phyloP scores from a whole-genome alignment of 2,888 invertebrate species.

The Oxytorus armatus region DNA sequence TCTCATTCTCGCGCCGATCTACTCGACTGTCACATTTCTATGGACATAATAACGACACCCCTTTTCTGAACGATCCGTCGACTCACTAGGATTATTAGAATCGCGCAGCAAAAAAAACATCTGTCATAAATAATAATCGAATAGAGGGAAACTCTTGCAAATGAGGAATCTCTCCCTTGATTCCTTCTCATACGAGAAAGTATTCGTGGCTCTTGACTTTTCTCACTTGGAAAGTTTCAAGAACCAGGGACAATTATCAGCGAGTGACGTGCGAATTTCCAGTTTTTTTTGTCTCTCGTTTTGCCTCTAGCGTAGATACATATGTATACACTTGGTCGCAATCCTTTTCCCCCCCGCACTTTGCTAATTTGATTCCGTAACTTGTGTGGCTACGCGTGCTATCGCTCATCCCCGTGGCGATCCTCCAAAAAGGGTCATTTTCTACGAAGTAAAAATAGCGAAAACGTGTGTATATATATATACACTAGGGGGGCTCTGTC shows the following conservation, averaged over 20 bases:
- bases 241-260: too few relatives aligned
- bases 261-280: too few relatives aligned
- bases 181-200: too few relatives aligned
- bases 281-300: too few relatives aligned
- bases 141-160: too few relatives aligned
- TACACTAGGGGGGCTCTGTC: too few relatives aligned
- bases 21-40: neutral
- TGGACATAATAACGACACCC: neutral
- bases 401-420: conserved; percentile 43
- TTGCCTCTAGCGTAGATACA: too few relatives aligned
- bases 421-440: conserved; percentile 48
- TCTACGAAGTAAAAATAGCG: conserved; percentile 22
- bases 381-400: conserved; percentile 11
- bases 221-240: too few relatives aligned
- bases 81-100: conserved; percentile 21
- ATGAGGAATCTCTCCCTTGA: too few relatives aligned
- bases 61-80: conserved; percentile 17
- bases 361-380: conserved; percentile 40
- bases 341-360: neutral
- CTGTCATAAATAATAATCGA: neutral
- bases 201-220: too few relatives aligned
- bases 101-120: neutral
- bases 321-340: too few relatives aligned
- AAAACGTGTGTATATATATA: neutral
- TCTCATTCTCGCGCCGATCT: neutral